Conservation (phyloP, 1,140 invertebrate genomes). For the Sipha flava region DNA sequence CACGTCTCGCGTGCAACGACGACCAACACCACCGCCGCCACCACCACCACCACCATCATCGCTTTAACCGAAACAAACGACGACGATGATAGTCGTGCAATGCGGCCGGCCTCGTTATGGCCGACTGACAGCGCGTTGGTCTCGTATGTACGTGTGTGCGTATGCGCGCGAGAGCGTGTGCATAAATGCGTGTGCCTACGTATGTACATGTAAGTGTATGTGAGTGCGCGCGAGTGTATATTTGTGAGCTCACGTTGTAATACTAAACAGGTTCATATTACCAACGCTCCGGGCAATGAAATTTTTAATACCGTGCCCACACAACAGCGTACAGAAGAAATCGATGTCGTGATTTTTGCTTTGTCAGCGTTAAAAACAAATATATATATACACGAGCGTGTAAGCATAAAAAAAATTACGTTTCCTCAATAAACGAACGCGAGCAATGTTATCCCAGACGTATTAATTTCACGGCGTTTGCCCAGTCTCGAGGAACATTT, state of each 20-base stretch:
- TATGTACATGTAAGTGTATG: background rate
- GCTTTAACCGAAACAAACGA: background rate
- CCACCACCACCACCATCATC: background rate
- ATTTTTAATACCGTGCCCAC: conserved; percentile 14
- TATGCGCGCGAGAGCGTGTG: background rate
- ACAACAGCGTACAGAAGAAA: background rate
- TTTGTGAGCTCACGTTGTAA: background rate
- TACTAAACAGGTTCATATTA: conserved; percentile 23
- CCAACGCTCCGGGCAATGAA: conserved; percentile 1
- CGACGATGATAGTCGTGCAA: background rate
- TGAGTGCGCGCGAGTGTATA: background rate
- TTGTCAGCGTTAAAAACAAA: background rate
- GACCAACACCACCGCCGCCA: background rate
- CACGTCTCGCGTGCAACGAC: background rate
- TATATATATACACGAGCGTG: too few species aligned
- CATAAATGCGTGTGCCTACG: too few species aligned
- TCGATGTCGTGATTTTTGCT: background rate
- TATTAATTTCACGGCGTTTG: background rate
- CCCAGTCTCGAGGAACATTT: too few species aligned
- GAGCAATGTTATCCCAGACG: background rate
- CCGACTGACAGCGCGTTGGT: background rate
- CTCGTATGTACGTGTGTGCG: background rate
- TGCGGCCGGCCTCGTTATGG: conserved; percentile 6
- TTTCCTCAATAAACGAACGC: background rate
- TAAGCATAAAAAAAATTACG: background rate